Evolutionary conservation across 1,140 invertebrate genomes (phyloP).

Genomic region (Grapholita molesta): DNA sequence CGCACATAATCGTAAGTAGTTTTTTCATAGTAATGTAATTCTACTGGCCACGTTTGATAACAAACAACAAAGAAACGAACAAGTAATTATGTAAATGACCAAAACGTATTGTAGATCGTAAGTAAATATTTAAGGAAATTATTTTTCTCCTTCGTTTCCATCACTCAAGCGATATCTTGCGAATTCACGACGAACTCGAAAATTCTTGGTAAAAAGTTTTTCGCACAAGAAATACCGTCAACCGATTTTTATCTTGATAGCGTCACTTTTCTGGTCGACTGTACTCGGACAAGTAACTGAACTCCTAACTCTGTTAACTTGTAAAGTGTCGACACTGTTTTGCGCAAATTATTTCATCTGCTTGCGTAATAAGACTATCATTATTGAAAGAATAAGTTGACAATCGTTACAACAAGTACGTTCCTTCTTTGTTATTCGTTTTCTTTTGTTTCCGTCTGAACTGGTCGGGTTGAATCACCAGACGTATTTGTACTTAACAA

Average conservation of each 20-base stretch:
- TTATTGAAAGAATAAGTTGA: slow-evolving; percentile 1
- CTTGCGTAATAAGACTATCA: slow-evolving; percentile 1
- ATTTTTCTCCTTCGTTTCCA: not conserved
- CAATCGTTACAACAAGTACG: slow-evolving; percentile 3
- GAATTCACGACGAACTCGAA: not conserved
- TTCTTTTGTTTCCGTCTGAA: slow-evolving; percentile 2
- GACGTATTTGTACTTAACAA: not conserved
- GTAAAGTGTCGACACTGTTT: slow-evolving; percentile 11
- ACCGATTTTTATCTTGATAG: slow-evolving; percentile 14
- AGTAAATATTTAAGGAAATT: slow-evolving; percentile 14
- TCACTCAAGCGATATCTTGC: not conserved
- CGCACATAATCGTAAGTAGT: slow-evolving; percentile 52
- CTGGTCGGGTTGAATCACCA: not conserved
- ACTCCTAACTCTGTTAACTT: not conserved
- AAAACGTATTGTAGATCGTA: slow-evolving; percentile 21
- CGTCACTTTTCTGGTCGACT: not conserved
- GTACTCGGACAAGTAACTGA: not conserved
- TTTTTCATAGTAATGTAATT: slow-evolving; percentile 34
- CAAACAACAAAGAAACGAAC: not conserved
- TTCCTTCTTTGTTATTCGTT: not conserved
- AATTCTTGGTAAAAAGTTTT: not conserved
- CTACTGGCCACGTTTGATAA: slow-evolving; percentile 27
- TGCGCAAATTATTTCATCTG: slow-evolving; percentile 10
- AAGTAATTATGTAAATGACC: slow-evolving; percentile 25
- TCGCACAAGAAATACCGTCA: slow-evolving; percentile 2